Conservation (phyloP, 2,113 vertebrate species). For the Thamnophis sirtalis region DNA sequence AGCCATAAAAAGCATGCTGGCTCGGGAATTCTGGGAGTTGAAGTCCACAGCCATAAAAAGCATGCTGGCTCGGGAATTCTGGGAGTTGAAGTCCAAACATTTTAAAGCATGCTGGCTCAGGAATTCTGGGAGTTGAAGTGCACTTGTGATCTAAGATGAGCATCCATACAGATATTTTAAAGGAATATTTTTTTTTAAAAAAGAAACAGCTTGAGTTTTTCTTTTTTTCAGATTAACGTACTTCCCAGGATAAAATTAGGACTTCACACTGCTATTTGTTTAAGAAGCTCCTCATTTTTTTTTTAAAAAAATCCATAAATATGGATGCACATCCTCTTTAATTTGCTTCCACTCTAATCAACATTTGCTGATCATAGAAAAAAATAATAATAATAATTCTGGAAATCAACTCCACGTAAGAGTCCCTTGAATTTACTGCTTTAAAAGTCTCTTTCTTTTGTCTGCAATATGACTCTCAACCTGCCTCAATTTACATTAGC, state of each 20-base stretch:
- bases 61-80: background rate
- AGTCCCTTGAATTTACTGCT: background rate
- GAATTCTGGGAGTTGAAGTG: background rate
- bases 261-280: background rate
- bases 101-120: background rate
- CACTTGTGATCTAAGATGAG: background rate
- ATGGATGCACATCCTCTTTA: background rate
- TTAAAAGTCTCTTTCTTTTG: background rate
- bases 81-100: background rate
- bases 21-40: too few species aligned
- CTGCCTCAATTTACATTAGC: background rate
- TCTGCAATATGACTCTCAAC: background rate
- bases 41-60: too few species aligned
- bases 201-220: background rate
- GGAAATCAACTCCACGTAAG: background rate
- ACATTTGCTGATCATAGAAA: background rate
- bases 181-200: background rate
- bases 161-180: background rate
- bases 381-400: background rate
- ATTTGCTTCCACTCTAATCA: background rate
- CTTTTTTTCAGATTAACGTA: background rate
- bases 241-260: background rate
- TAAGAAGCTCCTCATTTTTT: background rate
- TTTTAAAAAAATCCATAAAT: background rate
- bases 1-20: too few species aligned